Percentiles rank a stretch among this genome's conserved stretches.
These are phyloP conservation scores for Gorsachius goisagi DNA, from an alignment of 2,113 vertebrate species.

Conservation along the genomic window DNA sequence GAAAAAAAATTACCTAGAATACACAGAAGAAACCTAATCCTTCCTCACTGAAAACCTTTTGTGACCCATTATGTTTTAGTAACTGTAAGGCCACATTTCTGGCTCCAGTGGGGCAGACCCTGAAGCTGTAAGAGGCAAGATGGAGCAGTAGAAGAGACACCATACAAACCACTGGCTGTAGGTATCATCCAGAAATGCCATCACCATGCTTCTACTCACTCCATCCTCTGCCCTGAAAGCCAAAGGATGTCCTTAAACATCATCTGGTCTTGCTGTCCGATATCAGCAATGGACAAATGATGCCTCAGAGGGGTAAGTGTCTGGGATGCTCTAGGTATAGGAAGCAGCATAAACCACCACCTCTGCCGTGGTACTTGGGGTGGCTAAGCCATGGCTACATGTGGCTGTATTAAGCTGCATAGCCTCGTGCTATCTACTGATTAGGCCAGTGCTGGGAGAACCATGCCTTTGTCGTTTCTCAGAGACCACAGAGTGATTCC, in stretches of 20 bases:
- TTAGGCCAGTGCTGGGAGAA: neutral
- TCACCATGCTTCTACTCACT: neutral
- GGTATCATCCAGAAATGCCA: neutral
- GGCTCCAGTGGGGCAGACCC: neutral
- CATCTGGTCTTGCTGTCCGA: neutral
- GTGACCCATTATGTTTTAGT: neutral
- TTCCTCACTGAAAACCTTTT: neutral
- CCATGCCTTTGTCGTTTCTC: neutral
- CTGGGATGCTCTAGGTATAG: neutral
- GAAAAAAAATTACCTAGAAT: neutral
- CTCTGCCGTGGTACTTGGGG: neutral
- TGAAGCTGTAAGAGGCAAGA: neutral
- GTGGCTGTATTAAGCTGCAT: rapidly evolving
- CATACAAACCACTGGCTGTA: neutral
- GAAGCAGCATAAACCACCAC: neutral
- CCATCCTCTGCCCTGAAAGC: neutral
- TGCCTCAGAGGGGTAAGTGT: neutral
- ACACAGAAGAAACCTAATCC: neutral
- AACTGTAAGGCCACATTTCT: neutral
- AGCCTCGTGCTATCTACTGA: neutral
- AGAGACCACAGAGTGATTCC: neutral
- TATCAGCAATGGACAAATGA: neutral
- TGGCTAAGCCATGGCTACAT: neutral
- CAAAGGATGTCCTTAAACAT: neutral
- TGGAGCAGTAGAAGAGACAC: neutral